These are phyloP conservation scores for Onchidella celtica DNA, from an alignment of 2,888 invertebrate species.

Conservation along the genomic window DNA sequence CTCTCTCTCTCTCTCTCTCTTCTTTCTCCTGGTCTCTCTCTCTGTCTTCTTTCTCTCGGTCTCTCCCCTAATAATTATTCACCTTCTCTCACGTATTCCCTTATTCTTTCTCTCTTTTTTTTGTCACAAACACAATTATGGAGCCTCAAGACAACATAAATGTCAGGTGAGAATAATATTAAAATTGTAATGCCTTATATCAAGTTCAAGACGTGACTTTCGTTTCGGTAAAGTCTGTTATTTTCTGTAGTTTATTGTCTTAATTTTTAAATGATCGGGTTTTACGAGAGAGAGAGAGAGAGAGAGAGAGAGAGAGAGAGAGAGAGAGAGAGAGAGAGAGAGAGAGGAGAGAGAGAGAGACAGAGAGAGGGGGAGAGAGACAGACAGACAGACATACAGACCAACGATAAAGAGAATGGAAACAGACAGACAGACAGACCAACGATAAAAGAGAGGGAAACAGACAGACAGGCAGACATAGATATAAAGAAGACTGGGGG, in stretches of 20 bases:
- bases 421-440: too few species aligned
- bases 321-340: conserved; percentile 6
- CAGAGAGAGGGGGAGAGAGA: conserved; percentile 1
- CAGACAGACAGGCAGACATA: conserved; percentile 11
- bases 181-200: not conserved
- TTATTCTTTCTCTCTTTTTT: not conserved
- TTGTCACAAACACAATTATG: too few species aligned
- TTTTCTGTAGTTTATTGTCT: not conserved
- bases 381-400: conserved; percentile 5
- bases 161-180: not conserved
- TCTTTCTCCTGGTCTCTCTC: not conserved
- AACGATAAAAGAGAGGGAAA: not conserved
- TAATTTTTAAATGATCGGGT: not conserved
- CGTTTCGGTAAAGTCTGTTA: not conserved
- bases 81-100: not conserved
- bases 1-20: not conserved
- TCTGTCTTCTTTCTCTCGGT: not conserved
- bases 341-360: not conserved
- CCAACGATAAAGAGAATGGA: conserved; percentile 5
- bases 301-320: conserved; percentile 1
- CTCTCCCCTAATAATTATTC: not conserved
- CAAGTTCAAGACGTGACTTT: not conserved
- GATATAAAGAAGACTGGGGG: too few species aligned
- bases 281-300: not conserved
- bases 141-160: too few species aligned